Conservation (phyloP, 2,888 invertebrate genomes). For the Scaptomyza polygonia region DNA sequence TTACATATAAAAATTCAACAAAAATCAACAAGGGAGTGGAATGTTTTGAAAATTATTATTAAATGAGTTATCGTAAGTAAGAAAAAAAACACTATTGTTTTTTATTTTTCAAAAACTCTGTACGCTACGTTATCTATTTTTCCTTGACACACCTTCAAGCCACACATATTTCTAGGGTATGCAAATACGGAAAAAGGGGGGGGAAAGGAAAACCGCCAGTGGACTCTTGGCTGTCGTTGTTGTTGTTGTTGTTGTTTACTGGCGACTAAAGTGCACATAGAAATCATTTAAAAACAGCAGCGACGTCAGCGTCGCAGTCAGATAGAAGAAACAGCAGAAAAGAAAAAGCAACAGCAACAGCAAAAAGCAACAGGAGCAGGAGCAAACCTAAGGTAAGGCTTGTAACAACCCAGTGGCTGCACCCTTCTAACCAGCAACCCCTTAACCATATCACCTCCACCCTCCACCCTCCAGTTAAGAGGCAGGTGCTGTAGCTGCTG, state of each 20-base stretch:
- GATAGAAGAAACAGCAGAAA: conserved; percentile 23
- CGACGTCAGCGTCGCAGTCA: conserved; percentile 41
- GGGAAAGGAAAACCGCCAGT: conserved; percentile 2
- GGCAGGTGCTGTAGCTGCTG: background rate
- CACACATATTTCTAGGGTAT: conserved; percentile 36
- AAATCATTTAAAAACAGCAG: conserved; percentile 77
- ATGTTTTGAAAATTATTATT: too few relatives aligned
- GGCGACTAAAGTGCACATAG: conserved; percentile 71
- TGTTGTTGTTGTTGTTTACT: conserved; percentile 27
- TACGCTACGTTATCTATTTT: too few relatives aligned
- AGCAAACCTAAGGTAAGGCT: conserved; percentile 57
- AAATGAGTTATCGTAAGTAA: too few relatives aligned
- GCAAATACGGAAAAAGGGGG: conserved; percentile 26
- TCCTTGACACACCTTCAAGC: background rate
- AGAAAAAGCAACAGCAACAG: conserved; percentile 8
- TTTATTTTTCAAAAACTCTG: too few relatives aligned
- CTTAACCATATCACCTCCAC: background rate
- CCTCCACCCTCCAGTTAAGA: background rate
- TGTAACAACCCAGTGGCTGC: conserved; percentile 24
- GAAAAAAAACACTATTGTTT: too few relatives aligned
- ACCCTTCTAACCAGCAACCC: background rate
- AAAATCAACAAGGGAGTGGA: too few relatives aligned
- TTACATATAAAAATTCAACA: too few relatives aligned
- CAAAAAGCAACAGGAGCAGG: conserved; percentile 9
- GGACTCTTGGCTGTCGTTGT: conserved; percentile 7